Evolutionary conservation across 35 echinoderm and acorn worm genomes (phyloP).

Genomic region (Ptychodera flava): DNA sequence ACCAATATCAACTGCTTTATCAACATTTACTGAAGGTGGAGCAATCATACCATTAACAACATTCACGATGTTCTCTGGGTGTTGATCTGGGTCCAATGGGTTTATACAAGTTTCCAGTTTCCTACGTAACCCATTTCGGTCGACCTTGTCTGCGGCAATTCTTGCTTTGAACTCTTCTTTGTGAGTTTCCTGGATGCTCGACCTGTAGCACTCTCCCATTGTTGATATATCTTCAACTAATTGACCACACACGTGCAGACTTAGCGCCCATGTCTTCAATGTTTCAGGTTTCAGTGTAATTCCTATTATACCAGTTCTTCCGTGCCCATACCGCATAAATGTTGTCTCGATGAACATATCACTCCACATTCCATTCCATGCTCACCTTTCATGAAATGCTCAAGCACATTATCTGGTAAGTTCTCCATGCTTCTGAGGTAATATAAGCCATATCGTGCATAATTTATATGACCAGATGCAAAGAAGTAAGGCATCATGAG

Average conservation of each 20-base stretch:
- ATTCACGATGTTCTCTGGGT: conserved; percentile 41
- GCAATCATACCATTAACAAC: conserved; percentile 20
- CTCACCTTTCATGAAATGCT: conserved; percentile 40
- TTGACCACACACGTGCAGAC: conserved; percentile 25
- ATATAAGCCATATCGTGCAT: conserved; percentile 33
- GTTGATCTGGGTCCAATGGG: conserved; percentile 23
- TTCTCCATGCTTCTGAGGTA: conserved; percentile 26
- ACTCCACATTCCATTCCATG: conserved; percentile 57
- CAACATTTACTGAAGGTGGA: conserved; percentile 28
- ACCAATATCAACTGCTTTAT: conserved; percentile 34
- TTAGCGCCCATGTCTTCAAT: conserved; percentile 39
- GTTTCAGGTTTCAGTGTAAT: conserved; percentile 44
- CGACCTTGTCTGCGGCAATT: conserved; percentile 9
- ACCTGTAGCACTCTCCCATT: conserved; percentile 4
- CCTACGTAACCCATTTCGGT: conserved; percentile 6
- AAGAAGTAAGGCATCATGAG: conserved; percentile 48
- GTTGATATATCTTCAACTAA: conserved; percentile 1
- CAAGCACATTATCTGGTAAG: conserved; percentile 24
- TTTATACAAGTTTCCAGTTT: conserved; percentile 43
- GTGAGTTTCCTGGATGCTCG: conserved; percentile 5
- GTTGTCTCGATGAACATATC: conserved; percentile 68
- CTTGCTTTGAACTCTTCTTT: conserved; percentile 30
- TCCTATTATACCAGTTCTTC: conserved; percentile 33
- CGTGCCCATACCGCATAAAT: conserved; percentile 58
- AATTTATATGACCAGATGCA: conserved; percentile 37